Evolutionary conservation across 2,888 invertebrate genomes (phyloP).

Genomic region (Cephus runcator): DNA sequence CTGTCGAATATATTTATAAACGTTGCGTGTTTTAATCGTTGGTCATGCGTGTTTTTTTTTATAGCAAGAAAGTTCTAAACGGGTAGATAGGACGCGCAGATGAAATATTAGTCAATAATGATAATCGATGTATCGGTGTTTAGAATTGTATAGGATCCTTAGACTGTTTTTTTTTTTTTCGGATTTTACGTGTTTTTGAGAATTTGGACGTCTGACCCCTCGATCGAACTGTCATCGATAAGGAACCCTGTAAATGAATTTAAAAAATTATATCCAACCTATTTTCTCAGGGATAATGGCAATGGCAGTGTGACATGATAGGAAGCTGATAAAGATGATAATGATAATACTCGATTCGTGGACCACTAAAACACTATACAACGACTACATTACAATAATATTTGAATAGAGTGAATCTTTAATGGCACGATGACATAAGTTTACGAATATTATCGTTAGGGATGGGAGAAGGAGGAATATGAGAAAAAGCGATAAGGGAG

Average conservation of each 20-base stretch:
- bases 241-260: conserved; percentile 18
- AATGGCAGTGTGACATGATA: conserved; percentile 13
- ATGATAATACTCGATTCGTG: conserved; percentile 49
- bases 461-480: no score
- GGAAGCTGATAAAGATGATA: conserved; percentile 12
- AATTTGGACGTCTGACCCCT: no score
- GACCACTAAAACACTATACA: conserved; percentile 59
- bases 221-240: conserved; percentile 10
- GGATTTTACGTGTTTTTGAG: not conserved
- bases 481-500: conserved; percentile 1
- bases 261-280: not conserved
- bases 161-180: conserved; percentile 6
- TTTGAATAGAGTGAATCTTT: conserved; percentile 17
- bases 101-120: conserved; percentile 2
- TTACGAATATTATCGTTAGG: not conserved
- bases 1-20: no score
- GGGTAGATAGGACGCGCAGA: no score
- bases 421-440: not conserved
- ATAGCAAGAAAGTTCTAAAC: no score
- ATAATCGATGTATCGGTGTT: conserved; percentile 5
- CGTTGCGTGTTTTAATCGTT: no score
- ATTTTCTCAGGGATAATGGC: no score
- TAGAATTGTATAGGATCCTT: no score
- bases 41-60: no score
- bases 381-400: conserved; percentile 60